Conservation (phyloP, 2,888 invertebrate genomes). For the Eilema caniola region DNA sequence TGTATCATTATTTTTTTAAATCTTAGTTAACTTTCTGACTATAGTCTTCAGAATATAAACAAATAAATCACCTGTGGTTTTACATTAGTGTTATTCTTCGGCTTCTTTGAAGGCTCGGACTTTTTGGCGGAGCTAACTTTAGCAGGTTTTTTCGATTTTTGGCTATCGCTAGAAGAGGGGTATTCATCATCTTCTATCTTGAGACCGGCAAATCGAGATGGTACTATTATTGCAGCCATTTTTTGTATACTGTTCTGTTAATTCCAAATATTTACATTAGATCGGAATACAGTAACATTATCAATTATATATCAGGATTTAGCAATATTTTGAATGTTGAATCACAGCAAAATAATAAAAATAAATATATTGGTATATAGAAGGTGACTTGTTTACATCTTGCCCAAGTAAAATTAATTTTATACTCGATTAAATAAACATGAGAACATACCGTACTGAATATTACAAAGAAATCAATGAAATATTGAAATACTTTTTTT, state of each 20-base stretch:
- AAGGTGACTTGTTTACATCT: constrained; percentile 5
- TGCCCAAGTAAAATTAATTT: neutral
- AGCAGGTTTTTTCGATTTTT: constrained; percentile 77
- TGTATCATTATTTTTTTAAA: neutral
- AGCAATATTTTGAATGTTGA: neutral
- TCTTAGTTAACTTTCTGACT: neutral
- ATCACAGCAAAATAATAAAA: neutral
- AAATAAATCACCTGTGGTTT: constrained; percentile 66
- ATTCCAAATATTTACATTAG: constrained; percentile 1
- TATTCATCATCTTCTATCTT: constrained; percentile 91
- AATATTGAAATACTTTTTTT: constrained; percentile 1
- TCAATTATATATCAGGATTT: neutral
- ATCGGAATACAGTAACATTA: neutral
- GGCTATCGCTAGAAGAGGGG: constrained; percentile 63
- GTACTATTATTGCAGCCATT: constrained; percentile 90
- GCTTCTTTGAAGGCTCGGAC: constrained; percentile 71
- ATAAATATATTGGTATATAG: neutral
- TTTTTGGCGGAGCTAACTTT: constrained; percentile 69
- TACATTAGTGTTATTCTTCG: constrained; percentile 54
- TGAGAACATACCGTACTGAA: constrained; percentile 12
- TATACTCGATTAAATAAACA: neutral
- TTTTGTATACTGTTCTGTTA: constrained; percentile 22
- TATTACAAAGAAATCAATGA: constrained; percentile 10
- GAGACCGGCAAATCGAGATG: constrained; percentile 91
- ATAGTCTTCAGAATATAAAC: neutral